Evolutionary conservation across 2,888 invertebrate genomes (phyloP).

Genomic region (Acrocera orbiculus): DNA sequence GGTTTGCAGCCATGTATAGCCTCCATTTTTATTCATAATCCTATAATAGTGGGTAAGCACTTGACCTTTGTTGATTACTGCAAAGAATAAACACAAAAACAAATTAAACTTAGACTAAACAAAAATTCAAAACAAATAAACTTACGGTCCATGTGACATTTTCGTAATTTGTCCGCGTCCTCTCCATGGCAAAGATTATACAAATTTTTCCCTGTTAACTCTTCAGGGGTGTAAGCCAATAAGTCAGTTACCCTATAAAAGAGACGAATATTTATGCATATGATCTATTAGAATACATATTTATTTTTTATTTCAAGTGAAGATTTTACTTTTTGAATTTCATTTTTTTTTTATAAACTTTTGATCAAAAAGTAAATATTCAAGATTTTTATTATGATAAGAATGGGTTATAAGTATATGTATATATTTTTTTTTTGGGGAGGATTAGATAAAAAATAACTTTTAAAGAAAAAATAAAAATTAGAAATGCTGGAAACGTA

Average conservation of each 20-base stretch:
- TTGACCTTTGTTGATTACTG: slow-evolving; percentile 87
- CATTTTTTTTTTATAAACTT: slow-evolving; percentile 8
- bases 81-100: too few species aligned
- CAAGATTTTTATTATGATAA: slow-evolving; percentile 11
- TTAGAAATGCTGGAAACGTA: not conserved
- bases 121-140: too few species aligned
- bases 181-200: slow-evolving; percentile 92
- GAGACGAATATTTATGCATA: slow-evolving; percentile 4
- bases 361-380: slow-evolving; percentile 11
- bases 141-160: slow-evolving; percentile 93
- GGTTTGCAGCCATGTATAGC: slow-evolving; percentile 92
- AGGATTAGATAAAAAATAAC: too few species aligned
- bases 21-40: slow-evolving; percentile 89
- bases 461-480: not conserved
- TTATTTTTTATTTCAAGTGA: not conserved
- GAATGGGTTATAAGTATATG: not conserved
- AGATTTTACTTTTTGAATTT: slow-evolving; percentile 7
- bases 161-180: slow-evolving; percentile 82
- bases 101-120: too few species aligned
- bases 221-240: slow-evolving; percentile 83
- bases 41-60: slow-evolving; percentile 91
- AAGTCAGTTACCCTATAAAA: slow-evolving; percentile 69
- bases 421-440: not conserved
- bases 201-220: slow-evolving; percentile 81
- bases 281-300: not conserved